phyloP scores from a whole-genome alignment of 2,888 invertebrate genomes.

The Athalia cordata region DNA sequence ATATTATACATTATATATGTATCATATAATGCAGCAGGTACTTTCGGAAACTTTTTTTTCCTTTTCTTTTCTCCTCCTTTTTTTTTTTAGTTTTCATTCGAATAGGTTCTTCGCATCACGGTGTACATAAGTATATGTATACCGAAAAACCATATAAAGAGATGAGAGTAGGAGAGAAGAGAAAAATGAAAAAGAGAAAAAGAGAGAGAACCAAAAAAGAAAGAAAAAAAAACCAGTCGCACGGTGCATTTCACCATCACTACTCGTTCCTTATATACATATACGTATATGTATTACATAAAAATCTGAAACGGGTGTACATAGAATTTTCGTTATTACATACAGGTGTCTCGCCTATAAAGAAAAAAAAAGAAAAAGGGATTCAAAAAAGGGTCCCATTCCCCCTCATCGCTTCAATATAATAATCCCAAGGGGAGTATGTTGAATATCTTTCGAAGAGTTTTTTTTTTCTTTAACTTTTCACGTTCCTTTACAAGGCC shows the following conservation, averaged over 20 bases:
- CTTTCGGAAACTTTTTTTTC: too few relatives aligned
- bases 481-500: too few relatives aligned
- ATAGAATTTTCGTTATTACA: too few relatives aligned
- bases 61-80: too few relatives aligned
- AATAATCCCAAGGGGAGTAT: constrained; percentile 44
- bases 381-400: constrained; percentile 48
- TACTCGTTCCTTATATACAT: constrained; percentile 34
- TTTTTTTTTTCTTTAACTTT: too few relatives aligned
- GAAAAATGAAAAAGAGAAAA: not conserved
- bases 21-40: too few relatives aligned
- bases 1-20: too few relatives aligned
- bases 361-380: too few relatives aligned
- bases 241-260: not conserved
- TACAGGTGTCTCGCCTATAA: constrained; percentile 68
- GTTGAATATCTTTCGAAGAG: constrained; percentile 38
- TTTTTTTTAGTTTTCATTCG: too few relatives aligned
- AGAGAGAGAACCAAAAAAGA: not conserved
- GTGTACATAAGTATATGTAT: not conserved
- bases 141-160: not conserved
- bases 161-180: not conserved
- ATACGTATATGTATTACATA: constrained; percentile 25
- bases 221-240: not conserved
- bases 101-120: too few relatives aligned
- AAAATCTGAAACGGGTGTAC: not conserved
- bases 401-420: constrained; percentile 33